Conservation (phyloP, 2,797 vertebrate species). For the Pantherophis vulpinus region DNA sequence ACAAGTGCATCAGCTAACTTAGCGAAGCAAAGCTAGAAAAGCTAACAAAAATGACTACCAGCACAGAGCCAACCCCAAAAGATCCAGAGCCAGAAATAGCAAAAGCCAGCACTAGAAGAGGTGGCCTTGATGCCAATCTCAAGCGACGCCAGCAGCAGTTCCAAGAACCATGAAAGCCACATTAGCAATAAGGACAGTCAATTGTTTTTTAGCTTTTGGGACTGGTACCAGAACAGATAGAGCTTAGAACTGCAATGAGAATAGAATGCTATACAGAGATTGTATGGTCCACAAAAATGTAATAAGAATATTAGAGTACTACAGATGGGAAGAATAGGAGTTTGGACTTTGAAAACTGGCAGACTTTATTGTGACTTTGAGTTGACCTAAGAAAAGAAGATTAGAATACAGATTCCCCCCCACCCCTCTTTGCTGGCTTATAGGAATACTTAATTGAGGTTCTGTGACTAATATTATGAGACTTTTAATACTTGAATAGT, state of each 20-base stretch:
- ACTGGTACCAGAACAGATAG: neutral
- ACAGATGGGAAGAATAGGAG: neutral
- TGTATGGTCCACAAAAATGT: neutral
- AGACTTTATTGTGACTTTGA: neutral
- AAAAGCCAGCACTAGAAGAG: neutral
- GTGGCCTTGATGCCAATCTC: neutral
- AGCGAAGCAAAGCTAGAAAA: neutral
- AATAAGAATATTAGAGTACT: neutral
- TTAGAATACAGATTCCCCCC: neutral
- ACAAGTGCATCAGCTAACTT: neutral
- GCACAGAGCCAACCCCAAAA: neutral
- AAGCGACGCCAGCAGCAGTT: neutral
- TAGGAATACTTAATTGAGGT: neutral
- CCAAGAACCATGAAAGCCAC: neutral
- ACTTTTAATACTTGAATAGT: neutral
- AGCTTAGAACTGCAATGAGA: neutral
- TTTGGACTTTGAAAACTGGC: neutral
- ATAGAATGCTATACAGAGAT: neutral
- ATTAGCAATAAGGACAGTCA: neutral
- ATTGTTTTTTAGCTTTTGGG: neutral
- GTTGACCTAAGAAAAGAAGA: neutral
- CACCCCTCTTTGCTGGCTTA: neutral
- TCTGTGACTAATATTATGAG: neutral
- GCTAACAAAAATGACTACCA: neutral
- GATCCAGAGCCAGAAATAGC: neutral